Percentiles rank a stretch among this genome's conserved stretches.
Conservation (phyloP, 2,888 invertebrate species). For the Pharmacophagus antenor region DNA sequence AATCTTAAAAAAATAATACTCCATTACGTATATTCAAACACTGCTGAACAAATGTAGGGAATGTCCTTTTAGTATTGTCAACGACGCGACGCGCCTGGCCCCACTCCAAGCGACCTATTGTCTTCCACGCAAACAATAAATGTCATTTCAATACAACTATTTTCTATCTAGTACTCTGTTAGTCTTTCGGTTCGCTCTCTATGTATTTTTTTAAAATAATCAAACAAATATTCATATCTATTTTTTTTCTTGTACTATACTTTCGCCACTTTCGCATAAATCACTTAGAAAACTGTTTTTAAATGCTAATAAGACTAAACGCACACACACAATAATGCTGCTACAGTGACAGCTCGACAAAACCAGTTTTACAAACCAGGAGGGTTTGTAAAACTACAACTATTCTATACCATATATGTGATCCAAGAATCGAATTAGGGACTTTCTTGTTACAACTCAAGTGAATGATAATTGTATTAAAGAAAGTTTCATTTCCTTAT, state of each 20-base stretch:
- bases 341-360: too few relatives aligned
- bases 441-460: too few relatives aligned
- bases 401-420: too few relatives aligned
- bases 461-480: too few relatives aligned
- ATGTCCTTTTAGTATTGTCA: conserved; percentile 11
- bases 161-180: not conserved
- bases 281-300: not conserved
- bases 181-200: not conserved
- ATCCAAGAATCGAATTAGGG: too few relatives aligned
- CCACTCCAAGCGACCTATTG: conserved; percentile 17
- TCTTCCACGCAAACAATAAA: conserved; percentile 19
- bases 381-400: too few relatives aligned
- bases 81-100: conserved; percentile 14
- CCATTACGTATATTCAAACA: not conserved
- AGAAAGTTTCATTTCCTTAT: too few relatives aligned
- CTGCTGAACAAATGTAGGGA: not conserved
- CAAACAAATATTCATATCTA: not conserved
- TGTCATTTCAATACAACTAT: conserved; percentile 6
- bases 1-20: not conserved
- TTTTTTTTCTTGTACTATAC: not conserved
- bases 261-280: not conserved
- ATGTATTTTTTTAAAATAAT: not conserved
- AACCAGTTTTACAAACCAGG: too few relatives aligned
- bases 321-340: too few relatives aligned
- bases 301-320: not conserved